These are phyloP conservation scores for Tenodera sinensis DNA, from an alignment of 2,888 invertebrate species.

Conservation along the genomic window DNA sequence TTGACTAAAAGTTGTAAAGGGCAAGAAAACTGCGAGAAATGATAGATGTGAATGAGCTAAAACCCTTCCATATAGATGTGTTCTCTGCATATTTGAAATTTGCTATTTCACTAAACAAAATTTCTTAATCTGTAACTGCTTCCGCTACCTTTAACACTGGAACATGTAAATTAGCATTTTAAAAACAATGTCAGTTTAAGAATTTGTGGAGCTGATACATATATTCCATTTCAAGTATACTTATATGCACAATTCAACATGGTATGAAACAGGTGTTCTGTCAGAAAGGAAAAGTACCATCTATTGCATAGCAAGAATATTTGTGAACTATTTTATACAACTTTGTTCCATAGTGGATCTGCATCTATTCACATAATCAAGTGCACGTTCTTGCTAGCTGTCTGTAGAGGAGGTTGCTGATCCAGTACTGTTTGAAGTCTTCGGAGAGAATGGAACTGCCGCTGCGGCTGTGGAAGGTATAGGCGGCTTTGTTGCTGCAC, in stretches of 20 bases:
- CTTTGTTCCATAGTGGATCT: neutral
- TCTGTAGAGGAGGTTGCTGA: neutral
- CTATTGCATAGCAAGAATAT: slow-evolving; percentile 1
- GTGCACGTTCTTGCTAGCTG: slow-evolving; percentile 16
- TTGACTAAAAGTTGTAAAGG: no score
- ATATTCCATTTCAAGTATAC: neutral
- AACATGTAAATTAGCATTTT: no score
- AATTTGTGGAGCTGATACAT: neutral
- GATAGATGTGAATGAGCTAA: no score
- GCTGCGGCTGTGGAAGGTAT: neutral
- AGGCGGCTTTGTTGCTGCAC: slow-evolving; percentile 18
- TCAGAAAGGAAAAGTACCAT: neutral
- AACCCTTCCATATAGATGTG: neutral
- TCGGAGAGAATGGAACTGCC: neutral
- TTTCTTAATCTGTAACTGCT: neutral
- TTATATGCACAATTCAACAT: neutral
- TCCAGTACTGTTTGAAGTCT: neutral
- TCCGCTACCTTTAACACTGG: no score
- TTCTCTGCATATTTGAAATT: neutral
- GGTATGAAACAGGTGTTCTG: neutral
- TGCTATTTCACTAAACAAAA: neutral
- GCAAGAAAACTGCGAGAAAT: no score
- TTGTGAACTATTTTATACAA: neutral
- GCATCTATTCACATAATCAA: slow-evolving; percentile 2
- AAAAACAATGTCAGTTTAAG: no score